Percentiles rank a stretch among this genome's conserved stretches.
phyloP scores from a whole-genome alignment of 2,113 vertebrate species.

The Trogon melanurus region DNA sequence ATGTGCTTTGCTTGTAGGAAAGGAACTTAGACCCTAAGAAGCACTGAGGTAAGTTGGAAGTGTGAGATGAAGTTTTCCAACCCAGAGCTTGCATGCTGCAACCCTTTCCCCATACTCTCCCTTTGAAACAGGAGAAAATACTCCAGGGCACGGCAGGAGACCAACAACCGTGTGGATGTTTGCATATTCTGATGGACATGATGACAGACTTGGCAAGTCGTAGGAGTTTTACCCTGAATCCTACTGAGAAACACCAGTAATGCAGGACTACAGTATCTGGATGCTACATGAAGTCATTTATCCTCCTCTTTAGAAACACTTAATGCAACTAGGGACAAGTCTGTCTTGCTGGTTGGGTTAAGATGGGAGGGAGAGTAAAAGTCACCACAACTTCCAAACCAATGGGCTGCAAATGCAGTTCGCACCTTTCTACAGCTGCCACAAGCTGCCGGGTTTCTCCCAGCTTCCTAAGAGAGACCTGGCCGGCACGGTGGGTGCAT shows the following conservation, averaged over 20 bases:
- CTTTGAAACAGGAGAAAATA: background rate
- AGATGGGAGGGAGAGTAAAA: background rate
- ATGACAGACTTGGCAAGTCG: background rate
- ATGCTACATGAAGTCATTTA: background rate
- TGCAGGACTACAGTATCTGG: background rate
- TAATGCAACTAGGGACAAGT: background rate
- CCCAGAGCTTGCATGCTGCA: background rate
- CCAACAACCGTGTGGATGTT: background rate
- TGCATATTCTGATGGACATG: background rate
- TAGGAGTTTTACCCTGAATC: background rate
- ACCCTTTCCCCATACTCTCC: background rate
- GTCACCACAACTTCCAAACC: background rate
- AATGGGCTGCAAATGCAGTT: background rate
- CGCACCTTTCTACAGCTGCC: background rate
- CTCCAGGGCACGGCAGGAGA: background rate
- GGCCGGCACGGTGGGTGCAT: accelerated
- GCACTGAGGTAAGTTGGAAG: background rate
- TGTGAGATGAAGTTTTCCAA: background rate
- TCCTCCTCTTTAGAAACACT: background rate
- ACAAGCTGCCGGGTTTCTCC: background rate
- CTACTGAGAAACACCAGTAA: background rate
- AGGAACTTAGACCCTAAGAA: background rate
- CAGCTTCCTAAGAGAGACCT: background rate
- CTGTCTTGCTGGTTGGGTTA: background rate
- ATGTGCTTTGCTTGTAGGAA: background rate